A percentile compares a stretch with the other conserved stretches of the same genome.
phyloP scores from a whole-genome alignment of 1,140 invertebrate genomes.

The Heterodera carotae region DNA sequence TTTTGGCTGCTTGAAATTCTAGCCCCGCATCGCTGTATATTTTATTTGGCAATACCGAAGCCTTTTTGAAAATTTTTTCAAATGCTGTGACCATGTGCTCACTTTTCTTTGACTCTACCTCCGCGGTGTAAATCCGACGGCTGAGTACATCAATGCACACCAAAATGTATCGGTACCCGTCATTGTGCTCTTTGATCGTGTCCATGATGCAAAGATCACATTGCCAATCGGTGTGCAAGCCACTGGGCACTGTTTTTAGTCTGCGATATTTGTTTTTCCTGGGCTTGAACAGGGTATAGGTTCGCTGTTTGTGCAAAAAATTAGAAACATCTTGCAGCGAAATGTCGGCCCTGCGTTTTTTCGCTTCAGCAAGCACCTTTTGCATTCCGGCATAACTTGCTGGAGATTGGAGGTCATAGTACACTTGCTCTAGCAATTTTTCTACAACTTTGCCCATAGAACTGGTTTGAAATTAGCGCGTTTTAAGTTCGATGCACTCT shows the following conservation, averaged over 20 bases:
- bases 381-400: conserved; percentile 25
- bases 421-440: conserved; percentile 18
- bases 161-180: conserved; percentile 39
- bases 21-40: neutral
- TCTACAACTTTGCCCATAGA: conserved; percentile 26
- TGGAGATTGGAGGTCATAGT: conserved; percentile 33
- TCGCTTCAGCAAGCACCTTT: conserved; percentile 24
- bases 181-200: conserved; percentile 18
- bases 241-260: conserved; percentile 14
- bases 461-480: conserved; percentile 1
- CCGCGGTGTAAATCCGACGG: conserved; percentile 28
- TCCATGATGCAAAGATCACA: conserved; percentile 40
- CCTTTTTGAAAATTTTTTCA: neutral
- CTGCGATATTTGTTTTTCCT: conserved; percentile 22
- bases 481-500: too few species aligned
- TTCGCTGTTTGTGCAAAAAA: conserved; percentile 29
- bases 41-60: neutral
- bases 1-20: neutral
- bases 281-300: conserved; percentile 36
- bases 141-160: conserved; percentile 40
- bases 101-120: conserved; percentile 29
- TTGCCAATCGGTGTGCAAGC: conserved; percentile 43
- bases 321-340: neutral
- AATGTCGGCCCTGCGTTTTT: conserved; percentile 26
- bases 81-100: conserved; percentile 26